Conservation (phyloP, 2,113 vertebrate species). For the Oostethus manadensis region DNA sequence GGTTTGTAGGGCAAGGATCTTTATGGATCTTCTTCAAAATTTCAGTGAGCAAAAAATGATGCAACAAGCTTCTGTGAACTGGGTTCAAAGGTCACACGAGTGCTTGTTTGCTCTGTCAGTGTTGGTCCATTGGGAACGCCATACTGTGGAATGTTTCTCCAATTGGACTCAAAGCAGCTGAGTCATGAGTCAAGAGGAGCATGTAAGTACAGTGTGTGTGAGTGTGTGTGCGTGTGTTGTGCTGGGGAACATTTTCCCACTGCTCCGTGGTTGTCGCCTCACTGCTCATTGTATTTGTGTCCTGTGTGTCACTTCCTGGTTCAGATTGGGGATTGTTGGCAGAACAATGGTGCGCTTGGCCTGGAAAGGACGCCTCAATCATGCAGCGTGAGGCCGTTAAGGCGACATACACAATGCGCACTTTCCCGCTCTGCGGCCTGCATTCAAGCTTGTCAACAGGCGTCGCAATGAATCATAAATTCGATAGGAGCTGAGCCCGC, state of each 20-base stretch:
- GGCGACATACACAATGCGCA: constrained; percentile 36
- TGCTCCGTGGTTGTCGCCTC: constrained; percentile 44
- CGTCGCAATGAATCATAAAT: constrained; percentile 35
- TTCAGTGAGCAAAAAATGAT: too few relatives aligned
- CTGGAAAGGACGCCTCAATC: constrained; percentile 60
- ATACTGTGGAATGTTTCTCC: too few relatives aligned
- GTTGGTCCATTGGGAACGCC: too few relatives aligned
- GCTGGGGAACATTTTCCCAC: constrained; percentile 49
- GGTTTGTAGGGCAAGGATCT: too few relatives aligned
- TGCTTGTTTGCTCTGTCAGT: too few relatives aligned
- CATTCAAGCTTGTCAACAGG: constrained; percentile 22
- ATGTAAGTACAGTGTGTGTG: too few relatives aligned
- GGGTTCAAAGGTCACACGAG: too few relatives aligned
- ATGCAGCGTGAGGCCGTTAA: constrained; percentile 45
- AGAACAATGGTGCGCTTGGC: constrained; percentile 58
- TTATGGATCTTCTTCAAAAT: too few relatives aligned
- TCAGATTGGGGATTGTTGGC: constrained; percentile 63
- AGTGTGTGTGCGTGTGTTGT: too few relatives aligned
- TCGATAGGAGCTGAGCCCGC: constrained; percentile 18
- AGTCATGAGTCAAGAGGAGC: background rate
- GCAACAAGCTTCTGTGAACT: too few relatives aligned
- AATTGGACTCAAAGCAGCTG: background rate
- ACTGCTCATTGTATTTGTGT: constrained; percentile 61
- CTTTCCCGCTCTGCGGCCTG: constrained; percentile 16
- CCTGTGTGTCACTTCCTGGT: constrained; percentile 66